Evolutionary conservation across 2,888 invertebrate species (phyloP).

Genomic region (Buathra laborator): DNA sequence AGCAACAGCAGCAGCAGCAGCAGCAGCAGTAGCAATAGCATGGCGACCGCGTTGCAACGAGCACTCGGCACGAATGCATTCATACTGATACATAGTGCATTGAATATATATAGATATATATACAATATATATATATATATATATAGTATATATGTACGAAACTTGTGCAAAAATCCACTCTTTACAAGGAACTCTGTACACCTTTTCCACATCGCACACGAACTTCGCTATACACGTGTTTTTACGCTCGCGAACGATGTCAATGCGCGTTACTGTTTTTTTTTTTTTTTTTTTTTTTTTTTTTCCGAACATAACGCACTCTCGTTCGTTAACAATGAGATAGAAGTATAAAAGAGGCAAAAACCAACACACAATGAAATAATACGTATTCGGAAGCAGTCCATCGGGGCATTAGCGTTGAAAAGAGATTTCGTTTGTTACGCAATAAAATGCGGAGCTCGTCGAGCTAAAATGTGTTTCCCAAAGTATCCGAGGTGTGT

Average conservation of each 20-base stretch:
- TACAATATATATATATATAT: background rate
- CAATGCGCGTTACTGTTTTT: background rate
- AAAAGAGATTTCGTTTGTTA: slow-evolving; percentile 6
- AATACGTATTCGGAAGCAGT: background rate
- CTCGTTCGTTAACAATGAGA: background rate
- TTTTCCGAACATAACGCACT: background rate
- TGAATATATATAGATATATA: background rate
- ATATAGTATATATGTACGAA: background rate
- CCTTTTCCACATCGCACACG: slow-evolving; percentile 5
- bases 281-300: background rate
- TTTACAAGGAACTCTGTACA: background rate
- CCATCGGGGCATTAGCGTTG: background rate
- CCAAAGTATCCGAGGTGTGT: background rate
- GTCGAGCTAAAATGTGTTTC: background rate
- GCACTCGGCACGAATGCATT: slow-evolving; percentile 11
- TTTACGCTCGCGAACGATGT: background rate
- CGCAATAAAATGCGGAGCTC: slow-evolving; percentile 4
- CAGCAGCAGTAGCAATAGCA: slow-evolving; percentile 70
- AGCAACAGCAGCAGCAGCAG: slow-evolving; percentile 65
- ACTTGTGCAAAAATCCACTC: slow-evolving; percentile 6
- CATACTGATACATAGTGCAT: background rate
- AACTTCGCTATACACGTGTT: background rate
- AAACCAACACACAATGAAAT: background rate
- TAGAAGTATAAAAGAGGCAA: background rate
- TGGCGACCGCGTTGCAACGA: slow-evolving; percentile 16